phyloP scores from a whole-genome alignment of 1,140 invertebrate species.

The Calliopsis andreniformis region DNA sequence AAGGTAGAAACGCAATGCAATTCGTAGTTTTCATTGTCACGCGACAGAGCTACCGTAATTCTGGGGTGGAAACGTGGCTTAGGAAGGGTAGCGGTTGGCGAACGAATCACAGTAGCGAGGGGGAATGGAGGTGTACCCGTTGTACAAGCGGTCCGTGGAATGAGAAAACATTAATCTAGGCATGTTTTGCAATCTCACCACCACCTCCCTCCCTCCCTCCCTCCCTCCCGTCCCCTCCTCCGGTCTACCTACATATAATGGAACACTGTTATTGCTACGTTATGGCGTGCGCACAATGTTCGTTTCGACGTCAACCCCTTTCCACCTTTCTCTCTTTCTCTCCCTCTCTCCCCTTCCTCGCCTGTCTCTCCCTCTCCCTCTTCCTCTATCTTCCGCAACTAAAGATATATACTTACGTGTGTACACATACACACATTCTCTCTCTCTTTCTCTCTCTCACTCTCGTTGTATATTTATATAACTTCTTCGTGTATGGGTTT shows the following conservation, averaged over 20 bases:
- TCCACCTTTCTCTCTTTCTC: slow-evolving; percentile 25
- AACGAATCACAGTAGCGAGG: slow-evolving; percentile 62
- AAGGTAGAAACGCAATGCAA: slow-evolving; percentile 70
- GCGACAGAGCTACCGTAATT: slow-evolving; percentile 63
- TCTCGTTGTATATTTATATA: background rate
- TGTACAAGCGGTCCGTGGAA: slow-evolving; percentile 71
- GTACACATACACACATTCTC: too few relatives aligned
- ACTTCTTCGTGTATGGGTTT: background rate
- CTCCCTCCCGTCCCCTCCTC: slow-evolving; percentile 27
- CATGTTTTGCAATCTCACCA: slow-evolving; percentile 80
- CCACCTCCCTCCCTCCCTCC: slow-evolving; percentile 32
- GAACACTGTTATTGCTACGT: slow-evolving; percentile 80
- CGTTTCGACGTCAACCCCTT: slow-evolving; percentile 67
- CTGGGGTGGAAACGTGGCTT: slow-evolving; percentile 53
- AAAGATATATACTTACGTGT: slow-evolving; percentile 33
- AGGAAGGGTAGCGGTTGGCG: slow-evolving; percentile 59
- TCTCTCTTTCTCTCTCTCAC: slow-evolving; percentile 11
- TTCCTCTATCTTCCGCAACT: slow-evolving; percentile 17
- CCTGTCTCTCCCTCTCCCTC: slow-evolving; percentile 20
- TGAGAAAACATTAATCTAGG: slow-evolving; percentile 82
- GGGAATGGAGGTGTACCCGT: slow-evolving; percentile 47
- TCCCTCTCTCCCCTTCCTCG: background rate
- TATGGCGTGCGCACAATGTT: slow-evolving; percentile 78
- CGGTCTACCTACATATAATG: slow-evolving; percentile 77
- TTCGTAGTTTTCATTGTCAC: slow-evolving; percentile 77